Evolutionary conservation across 2,797 vertebrate genomes (phyloP), one percentile per base, ranked within the genome.

Genomic region (Ibycter americanus): DNA sequence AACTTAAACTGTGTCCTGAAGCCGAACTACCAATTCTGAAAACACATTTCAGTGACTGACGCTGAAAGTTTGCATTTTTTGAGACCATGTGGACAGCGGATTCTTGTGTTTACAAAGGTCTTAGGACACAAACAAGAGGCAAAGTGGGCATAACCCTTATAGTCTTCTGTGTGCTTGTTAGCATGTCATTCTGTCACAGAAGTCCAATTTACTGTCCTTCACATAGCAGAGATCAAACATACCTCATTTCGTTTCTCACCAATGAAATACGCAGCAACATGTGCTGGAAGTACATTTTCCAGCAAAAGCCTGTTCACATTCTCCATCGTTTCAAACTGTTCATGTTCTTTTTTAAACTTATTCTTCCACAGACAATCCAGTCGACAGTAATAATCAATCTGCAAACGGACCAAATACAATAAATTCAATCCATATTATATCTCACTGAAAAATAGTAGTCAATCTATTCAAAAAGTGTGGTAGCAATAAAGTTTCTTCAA

Each of bases 221-320:
- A n/a, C 23, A 5, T 0, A 40, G 42, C 1, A 36, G 49, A 82
- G 42, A 23, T 4, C 25, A 70, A 94, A 63, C 97, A 70, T 90
- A 99, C 99, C 99, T 99, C 99, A 1, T 99, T 99, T 94, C 99
- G 98, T 96, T 99, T 99, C 97, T 99, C 99, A 14, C 99, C 99
- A 7, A 99, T 99, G 95, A 99, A 99, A 97, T 99, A 99, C 2
- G 99, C 98, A 1, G 99, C 99, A 81, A 99, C 99, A 0, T 99
- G 99, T 14, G 99, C 99, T 0, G 99, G 99, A 92, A 99, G 98
- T 27, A 99, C 99, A 2, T 99, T 99, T 97, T 99, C 99, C 97
- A 99, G 97, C 68, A 99, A 98, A 34, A 99, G 98, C 42, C 99
- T 99, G 96, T 99, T 99, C 83, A 99, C 98, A 5, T 99, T 99